A percentile compares a stretch with the other conserved stretches of the same genome.
phyloP scores from a whole-genome alignment of 2,797 vertebrate species.

The Premnoplex brunnescens region DNA sequence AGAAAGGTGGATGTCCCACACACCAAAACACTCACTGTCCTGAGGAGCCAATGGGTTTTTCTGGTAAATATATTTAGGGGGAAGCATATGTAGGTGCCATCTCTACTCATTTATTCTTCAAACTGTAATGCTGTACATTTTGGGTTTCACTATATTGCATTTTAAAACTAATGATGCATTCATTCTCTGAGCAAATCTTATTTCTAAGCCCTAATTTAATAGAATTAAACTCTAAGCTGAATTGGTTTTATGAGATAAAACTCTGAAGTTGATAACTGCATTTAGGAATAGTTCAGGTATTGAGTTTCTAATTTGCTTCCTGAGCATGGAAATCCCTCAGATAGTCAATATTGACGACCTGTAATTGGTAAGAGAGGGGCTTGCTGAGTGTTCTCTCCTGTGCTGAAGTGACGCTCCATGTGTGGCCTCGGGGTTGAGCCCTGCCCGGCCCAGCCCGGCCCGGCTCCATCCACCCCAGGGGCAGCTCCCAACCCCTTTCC shows the following conservation, averaged over 20 bases:
- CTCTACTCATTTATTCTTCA: constrained; percentile 73
- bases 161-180: constrained; percentile 82
- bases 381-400: constrained; percentile 49
- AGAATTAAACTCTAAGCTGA: constrained; percentile 83
- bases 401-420: not conserved
- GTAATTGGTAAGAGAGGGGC: constrained; percentile 76
- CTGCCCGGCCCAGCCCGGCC: not conserved
- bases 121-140: constrained; percentile 75
- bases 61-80: constrained; percentile 67
- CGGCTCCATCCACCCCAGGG: not conserved
- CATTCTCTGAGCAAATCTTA: constrained; percentile 80
- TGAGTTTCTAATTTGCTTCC: constrained; percentile 84
- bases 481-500: not conserved
- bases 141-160: constrained; percentile 79
- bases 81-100: constrained; percentile 67
- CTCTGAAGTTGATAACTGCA: constrained; percentile 82
- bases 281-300: constrained; percentile 84
- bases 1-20: not conserved
- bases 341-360: constrained; percentile 82
- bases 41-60: constrained; percentile 23
- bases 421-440: rapidly evolving
- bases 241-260: constrained; percentile 84
- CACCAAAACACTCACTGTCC: constrained; percentile 6
- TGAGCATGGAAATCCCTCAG: constrained; percentile 80
- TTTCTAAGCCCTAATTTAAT: constrained; percentile 84